Evolutionary conservation across 2,888 invertebrate genomes (phyloP).

Genomic region (Julus scanicus): DNA sequence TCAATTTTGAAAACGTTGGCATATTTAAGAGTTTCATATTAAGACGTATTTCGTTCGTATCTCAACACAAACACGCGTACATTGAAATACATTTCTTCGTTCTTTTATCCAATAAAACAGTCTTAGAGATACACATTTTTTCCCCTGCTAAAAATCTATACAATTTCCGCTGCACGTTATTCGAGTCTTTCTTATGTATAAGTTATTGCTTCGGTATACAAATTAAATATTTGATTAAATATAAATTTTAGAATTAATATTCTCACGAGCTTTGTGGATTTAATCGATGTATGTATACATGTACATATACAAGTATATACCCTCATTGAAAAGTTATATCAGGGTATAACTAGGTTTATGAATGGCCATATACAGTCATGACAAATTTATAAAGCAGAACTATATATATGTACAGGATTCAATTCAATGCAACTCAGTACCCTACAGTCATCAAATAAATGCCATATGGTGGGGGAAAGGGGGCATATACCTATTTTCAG

Average conservation of each 20-base stretch:
- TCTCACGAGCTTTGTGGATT: neutral
- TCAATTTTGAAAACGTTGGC: constrained; percentile 15
- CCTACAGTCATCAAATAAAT: too few relatives aligned
- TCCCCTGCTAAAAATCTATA: neutral
- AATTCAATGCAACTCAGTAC: too few relatives aligned
- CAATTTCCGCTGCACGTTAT: neutral
- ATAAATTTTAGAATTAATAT: neutral
- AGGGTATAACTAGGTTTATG: too few relatives aligned
- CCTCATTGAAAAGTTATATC: too few relatives aligned
- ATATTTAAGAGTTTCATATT: constrained; percentile 24
- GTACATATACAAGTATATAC: too few relatives aligned
- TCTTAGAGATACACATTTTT: neutral
- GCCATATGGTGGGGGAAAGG: too few relatives aligned
- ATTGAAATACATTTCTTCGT: neutral
- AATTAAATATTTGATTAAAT: neutral
- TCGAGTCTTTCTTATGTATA: neutral
- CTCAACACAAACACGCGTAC: neutral
- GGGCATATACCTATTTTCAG: too few relatives aligned
- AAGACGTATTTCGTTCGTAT: constrained; percentile 18
- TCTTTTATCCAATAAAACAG: neutral
- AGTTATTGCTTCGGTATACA: neutral
- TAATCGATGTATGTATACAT: too few relatives aligned
- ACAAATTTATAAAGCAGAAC: too few relatives aligned
- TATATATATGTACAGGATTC: too few relatives aligned
- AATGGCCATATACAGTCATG: too few relatives aligned